A percentile compares a stretch with the other conserved stretches of the same genome.
phyloP scores from a whole-genome alignment of 2,113 vertebrate genomes.

The Limnothrissa miodon region DNA sequence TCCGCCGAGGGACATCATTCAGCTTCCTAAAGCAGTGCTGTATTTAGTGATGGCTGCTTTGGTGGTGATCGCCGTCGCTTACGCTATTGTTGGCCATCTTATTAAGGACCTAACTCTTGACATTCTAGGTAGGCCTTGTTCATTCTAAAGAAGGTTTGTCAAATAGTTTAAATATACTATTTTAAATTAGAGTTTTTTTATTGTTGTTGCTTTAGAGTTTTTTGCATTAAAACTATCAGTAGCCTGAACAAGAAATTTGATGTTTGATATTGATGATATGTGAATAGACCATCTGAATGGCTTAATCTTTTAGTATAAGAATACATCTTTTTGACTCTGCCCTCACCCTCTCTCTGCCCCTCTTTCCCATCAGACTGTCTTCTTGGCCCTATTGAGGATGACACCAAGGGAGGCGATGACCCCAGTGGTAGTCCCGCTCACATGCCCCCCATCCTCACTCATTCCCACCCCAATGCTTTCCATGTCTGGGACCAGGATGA shows the following conservation, averaged over 20 bases:
- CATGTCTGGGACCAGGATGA: constrained; percentile 73
- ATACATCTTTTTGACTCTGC: no score
- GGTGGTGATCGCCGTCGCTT: constrained; percentile 77
- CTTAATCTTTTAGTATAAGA: no score
- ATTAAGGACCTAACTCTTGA: constrained; percentile 80
- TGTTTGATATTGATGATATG: no score
- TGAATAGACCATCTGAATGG: no score
- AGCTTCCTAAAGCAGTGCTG: constrained; percentile 71
- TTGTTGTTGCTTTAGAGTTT: no score
- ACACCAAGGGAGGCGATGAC: constrained; percentile 53
- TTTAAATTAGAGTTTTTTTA: no score
- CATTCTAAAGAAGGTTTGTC: background rate
- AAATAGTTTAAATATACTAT: background rate
- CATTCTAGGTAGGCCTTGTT: constrained; percentile 71
- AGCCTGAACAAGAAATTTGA: no score
- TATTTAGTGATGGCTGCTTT: constrained; percentile 74
- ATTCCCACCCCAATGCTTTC: constrained; percentile 71
- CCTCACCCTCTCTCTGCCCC: background rate
- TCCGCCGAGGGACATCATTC: constrained; percentile 69
- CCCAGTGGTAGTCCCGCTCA: constrained; percentile 48
- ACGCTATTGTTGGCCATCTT: constrained; percentile 81
- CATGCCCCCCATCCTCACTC: constrained; percentile 50
- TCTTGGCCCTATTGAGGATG: constrained; percentile 69
- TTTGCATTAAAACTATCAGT: background rate
- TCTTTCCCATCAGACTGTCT: constrained; percentile 66